Base-by-base conservation (phyloP, 2,113 vertebrate genomes). In the Gobiocypris rarus region DNA sequence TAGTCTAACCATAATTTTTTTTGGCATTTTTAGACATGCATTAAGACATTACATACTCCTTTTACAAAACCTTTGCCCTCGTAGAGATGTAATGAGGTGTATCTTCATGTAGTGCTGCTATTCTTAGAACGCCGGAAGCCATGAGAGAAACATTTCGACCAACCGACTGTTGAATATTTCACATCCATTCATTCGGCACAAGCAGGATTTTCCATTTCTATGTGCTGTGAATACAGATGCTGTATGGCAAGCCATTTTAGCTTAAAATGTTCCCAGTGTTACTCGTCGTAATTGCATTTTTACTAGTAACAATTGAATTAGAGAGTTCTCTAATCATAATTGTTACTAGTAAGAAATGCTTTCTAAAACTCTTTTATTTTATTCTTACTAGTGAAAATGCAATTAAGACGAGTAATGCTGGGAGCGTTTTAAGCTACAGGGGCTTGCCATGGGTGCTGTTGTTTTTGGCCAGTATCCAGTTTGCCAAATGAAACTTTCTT, bases 41-140 rank as follows among this genome's bases (percentile, higher is more conserved):
- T 58, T 24, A 77, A 7, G 34, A 77, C 75, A 58, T 76, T 58
- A 58, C 19, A 59, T 24, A 5, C 34, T 77, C 5, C 7, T 38
- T n/a, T 13, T 34, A 15, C 59, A 52, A 58, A 43, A 34, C 56
- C 59, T 9, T 61, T 58, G 52, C 13, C 52, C 31, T 76, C 1
- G 5, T 8, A 13, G 9, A 19, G 52, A 58, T 43, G 54, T 76
- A 76, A 76, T 56, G 74, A 38, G 15, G 73, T 58, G 75, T 26
- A 34, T 78, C 59, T 41, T 38, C 54, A 61, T 77, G 43, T 61
- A 17, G 8, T 41, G 75, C 28, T 78, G 34, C 75, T 78, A 78
- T 78, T 78, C 9, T 78, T 17, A 61, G 75, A 78, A 14, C 3
- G 13, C 34, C 56, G 19, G 38, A 26, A 43, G 38, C n/a, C 14